These are phyloP conservation scores for Eupithecia inturbata DNA, from an alignment of 2,888 invertebrate species.

Conservation along the genomic window DNA sequence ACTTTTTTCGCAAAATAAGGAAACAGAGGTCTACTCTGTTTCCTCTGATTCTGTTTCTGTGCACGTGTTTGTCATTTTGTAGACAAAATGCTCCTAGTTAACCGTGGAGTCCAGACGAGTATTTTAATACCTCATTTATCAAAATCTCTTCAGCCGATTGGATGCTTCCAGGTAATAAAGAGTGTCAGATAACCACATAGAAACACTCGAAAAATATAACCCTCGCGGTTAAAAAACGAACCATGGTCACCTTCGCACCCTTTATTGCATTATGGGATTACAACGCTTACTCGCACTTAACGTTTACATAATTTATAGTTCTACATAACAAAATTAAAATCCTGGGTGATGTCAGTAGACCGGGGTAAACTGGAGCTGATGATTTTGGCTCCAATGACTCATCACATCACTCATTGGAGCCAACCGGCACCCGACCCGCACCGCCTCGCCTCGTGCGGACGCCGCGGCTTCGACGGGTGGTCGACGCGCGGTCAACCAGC, in stretches of 20 bases:
- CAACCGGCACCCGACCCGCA: no score
- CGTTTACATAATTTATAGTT: conserved; percentile 31
- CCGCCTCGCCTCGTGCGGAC: no score
- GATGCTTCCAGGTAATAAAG: neutral
- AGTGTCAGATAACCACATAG: neutral
- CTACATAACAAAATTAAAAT: conserved; percentile 12
- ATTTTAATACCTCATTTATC: neutral
- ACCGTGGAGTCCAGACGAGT: neutral
- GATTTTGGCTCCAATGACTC: no score
- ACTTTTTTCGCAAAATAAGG: no score
- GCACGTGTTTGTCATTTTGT: no score
- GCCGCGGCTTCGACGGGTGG: no score
- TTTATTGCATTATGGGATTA: conserved; percentile 59
- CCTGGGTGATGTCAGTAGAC: neutral
- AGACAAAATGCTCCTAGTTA: neutral
- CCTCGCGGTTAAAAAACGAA: neutral
- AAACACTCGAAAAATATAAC: neutral
- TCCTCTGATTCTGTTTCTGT: no score
- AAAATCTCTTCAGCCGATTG: neutral
- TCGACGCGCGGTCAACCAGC: no score
- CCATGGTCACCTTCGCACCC: conserved; percentile 42
- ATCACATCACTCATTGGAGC: no score
- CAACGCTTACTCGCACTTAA: conserved; percentile 34
- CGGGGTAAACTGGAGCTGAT: neutral
- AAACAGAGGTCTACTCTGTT: no score